A percentile compares a stretch with the other conserved stretches of the same genome.
Conservation (phyloP, 2,888 invertebrate genomes). For the Sesia bembeciformis region DNA sequence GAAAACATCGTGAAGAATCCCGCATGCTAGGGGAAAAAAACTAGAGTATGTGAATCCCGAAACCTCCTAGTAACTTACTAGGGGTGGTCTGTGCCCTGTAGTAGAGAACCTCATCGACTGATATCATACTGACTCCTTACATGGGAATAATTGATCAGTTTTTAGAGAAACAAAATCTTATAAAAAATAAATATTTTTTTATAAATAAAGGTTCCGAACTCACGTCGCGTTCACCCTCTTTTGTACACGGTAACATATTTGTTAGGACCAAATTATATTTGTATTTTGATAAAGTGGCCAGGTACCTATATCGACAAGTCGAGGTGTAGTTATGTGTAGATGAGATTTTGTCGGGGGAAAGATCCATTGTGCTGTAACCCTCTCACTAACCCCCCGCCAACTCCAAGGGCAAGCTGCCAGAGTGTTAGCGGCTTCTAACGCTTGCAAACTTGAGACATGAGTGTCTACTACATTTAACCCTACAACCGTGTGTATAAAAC, state of each 20-base stretch:
- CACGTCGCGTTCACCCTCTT: background rate
- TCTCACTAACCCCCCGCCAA: slow-evolving; percentile 43
- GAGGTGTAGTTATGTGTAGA: slow-evolving; percentile 8
- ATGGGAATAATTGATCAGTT: no score
- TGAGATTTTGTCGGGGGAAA: slow-evolving; percentile 55
- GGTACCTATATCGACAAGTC: background rate
- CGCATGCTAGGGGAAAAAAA: no score
- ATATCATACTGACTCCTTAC: no score
- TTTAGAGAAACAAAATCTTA: no score
- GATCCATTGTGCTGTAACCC: slow-evolving; percentile 64
- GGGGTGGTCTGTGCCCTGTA: no score
- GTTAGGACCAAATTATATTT: slow-evolving; percentile 3
- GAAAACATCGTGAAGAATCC: no score
- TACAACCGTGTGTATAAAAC: background rate
- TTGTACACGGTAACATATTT: background rate
- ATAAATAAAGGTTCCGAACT: background rate
- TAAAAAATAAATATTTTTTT: background rate
- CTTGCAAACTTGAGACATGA: slow-evolving; percentile 8
- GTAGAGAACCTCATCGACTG: no score
- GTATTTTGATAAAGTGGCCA: background rate
- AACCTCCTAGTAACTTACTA: no score
- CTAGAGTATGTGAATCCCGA: no score
- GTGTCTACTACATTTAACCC: background rate
- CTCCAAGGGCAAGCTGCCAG: slow-evolving; percentile 42
- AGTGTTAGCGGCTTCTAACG: slow-evolving; percentile 35